These are phyloP conservation scores for Chaetodon auriga DNA, from an alignment of 2,113 vertebrate species.

Conservation along the genomic window DNA sequence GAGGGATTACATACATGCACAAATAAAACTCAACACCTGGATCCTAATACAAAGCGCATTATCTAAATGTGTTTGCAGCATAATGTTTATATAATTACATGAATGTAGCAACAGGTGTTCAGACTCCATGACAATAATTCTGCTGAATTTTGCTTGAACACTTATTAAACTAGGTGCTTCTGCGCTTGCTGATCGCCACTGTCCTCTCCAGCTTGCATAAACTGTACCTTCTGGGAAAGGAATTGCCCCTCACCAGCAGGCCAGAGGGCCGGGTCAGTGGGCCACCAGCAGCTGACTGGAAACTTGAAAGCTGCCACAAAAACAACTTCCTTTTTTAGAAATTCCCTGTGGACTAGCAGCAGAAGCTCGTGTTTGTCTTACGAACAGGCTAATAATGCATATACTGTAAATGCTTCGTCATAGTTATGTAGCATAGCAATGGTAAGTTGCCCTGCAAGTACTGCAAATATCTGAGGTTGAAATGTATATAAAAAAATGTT, in stretches of 20 bases:
- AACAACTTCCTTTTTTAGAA: slow-evolving; percentile 57
- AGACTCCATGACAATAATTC: background rate
- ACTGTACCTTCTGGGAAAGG: slow-evolving; percentile 3
- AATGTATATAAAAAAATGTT: background rate
- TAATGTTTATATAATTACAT: background rate
- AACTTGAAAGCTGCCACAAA: slow-evolving; percentile 58
- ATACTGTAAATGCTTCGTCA: slow-evolving; percentile 13
- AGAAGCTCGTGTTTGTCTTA: slow-evolving; percentile 27
- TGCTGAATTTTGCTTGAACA: background rate
- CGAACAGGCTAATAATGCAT: slow-evolving; percentile 14
- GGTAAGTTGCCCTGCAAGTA: background rate
- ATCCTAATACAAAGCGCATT: background rate
- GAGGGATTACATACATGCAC: background rate
- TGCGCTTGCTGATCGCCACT: too few relatives aligned
- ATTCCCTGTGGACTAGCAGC: slow-evolving; percentile 35
- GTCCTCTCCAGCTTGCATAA: background rate
- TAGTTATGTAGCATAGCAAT: background rate
- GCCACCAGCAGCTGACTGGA: slow-evolving; percentile 53
- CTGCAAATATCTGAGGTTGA: background rate
- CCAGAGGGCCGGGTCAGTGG: slow-evolving; percentile 12
- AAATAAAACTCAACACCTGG: background rate
- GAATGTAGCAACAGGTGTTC: background rate
- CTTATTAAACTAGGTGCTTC: background rate
- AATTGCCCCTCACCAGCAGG: slow-evolving; percentile 16
- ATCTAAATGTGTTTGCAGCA: background rate